Evolutionary conservation across 1,140 invertebrate genomes (phyloP).

Genomic region (Zaprionus tsacasi): DNA sequence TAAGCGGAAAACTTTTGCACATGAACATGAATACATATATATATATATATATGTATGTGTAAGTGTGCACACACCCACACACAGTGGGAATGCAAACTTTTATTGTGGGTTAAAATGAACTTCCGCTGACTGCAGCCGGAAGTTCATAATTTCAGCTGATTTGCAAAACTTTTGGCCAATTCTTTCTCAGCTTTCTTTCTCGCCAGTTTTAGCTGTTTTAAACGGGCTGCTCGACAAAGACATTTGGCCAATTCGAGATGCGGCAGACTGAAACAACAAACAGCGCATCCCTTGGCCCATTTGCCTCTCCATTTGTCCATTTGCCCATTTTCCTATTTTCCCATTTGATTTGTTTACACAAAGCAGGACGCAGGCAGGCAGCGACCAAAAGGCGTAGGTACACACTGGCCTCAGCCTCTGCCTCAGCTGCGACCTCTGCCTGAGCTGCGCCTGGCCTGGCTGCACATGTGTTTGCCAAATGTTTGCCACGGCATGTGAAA

Average conservation of each 20-base stretch:
- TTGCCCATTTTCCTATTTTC: constrained; percentile 72
- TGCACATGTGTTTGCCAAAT: constrained; percentile 78
- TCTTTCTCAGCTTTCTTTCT: constrained; percentile 17
- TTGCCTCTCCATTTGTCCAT: constrained; percentile 49
- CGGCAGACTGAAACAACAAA: constrained; percentile 62
- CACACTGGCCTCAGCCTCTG: constrained; percentile 28
- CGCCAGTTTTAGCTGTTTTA: constrained; percentile 54
- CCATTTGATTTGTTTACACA: constrained; percentile 78
- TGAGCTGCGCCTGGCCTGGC: constrained; percentile 23
- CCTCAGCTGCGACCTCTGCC: constrained; percentile 24
- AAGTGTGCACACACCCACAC: constrained; percentile 30
- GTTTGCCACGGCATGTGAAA: constrained; percentile 81
- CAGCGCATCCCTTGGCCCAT: constrained; percentile 52
- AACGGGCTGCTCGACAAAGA: constrained; percentile 77
- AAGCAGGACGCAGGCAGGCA: constrained; percentile 51
- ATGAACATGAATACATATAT: constrained; percentile 67
- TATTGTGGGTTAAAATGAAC: constrained; percentile 82
- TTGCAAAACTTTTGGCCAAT: constrained; percentile 74
- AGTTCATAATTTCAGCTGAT: constrained; percentile 83
- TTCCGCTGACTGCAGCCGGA: constrained; percentile 72
- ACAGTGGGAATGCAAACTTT: constrained; percentile 71
- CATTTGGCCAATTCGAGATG: constrained; percentile 69
- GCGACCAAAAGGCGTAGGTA: constrained; percentile 79
- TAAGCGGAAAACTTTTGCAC: constrained; percentile 78
- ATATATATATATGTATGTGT: constrained; percentile 41